These are phyloP conservation scores for Lottia scabra DNA, from an alignment of 2,888 invertebrate species.

Conservation along the genomic window DNA sequence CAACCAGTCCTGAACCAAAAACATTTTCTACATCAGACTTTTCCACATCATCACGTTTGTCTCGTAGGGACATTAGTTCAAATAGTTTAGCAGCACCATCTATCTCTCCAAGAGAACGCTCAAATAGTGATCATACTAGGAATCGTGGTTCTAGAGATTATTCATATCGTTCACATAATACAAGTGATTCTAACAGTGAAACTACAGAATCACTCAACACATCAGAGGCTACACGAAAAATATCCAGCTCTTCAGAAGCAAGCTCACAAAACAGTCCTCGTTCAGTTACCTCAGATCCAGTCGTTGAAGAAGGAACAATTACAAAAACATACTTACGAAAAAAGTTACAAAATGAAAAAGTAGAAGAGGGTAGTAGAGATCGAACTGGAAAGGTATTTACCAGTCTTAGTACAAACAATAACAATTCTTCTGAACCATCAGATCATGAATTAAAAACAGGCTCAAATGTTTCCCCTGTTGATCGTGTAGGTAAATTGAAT, in stretches of 20 bases:
- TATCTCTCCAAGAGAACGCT: not conserved
- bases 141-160: not conserved
- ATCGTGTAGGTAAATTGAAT: not conserved
- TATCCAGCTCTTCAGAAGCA: not conserved
- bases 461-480: not conserved
- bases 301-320: not conserved
- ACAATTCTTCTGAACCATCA: not conserved
- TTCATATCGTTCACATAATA: not conserved
- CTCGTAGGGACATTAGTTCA: not conserved
- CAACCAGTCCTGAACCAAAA: slow-evolving; percentile 32
- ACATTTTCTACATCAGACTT: slow-evolving; percentile 32
- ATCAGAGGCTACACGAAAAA: not conserved
- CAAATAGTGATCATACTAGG: not conserved
- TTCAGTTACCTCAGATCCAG: not conserved
- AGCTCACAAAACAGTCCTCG: not conserved
- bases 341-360: not conserved
- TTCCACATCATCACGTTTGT: not conserved
- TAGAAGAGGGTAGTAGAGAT: not conserved
- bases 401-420: not conserved
- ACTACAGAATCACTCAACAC: not conserved
- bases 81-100: not conserved
- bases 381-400: not conserved
- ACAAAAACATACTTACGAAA: not conserved
- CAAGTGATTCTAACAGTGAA: not conserved
- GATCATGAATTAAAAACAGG: not conserved